Evolutionary conservation across 2,797 vertebrate species (phyloP), one percentile per base, ranked within the genome.

Genomic region (Anniella stebbinsi): DNA sequence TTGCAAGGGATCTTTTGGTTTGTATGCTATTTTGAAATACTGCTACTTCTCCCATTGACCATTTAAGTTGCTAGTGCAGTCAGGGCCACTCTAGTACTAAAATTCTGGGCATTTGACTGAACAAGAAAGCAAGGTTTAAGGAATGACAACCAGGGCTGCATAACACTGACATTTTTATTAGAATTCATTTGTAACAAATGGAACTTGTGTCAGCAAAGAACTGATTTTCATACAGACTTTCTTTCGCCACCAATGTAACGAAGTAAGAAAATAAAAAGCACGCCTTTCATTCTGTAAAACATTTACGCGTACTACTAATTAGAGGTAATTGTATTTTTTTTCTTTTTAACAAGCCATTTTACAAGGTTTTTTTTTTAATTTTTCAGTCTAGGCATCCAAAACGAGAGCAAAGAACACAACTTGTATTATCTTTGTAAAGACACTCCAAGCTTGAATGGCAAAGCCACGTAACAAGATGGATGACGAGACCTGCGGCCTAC

Each of bases 151-250:
- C 91, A 96, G 95, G 96, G 96, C 94, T 99, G 98, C 98, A 99
- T 99, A 99, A 99, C 99, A 99, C 99, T 98, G 98, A 99, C 98
- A 98, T 99, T 99, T 99, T 99, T 99, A 99, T 99, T 99, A 99
- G 98, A 99, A 99, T 99, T 99, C 98, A 99, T 99, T 99, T 99
- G 98, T 99, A 99, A 99, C 99, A 99, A 99, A 99, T 99, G 99
- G 99, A 99, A 99, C 98, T 98, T 98, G 98, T 98, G 99, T 99
- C 99, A 99, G 99, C 98, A 99, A 99, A 99, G 98, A 99, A 99
- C 98, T 98, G 98, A 98, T 98, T 99, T 98, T 98, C 98, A 98
- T 99, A 99, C 99, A 99, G 98, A 99, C 98, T 97, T 95, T 98
- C 98, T 98, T 98, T 98, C 97, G 98, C 98, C 99, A 99, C 98